These are phyloP conservation scores for Thalassarche chlororhynchos DNA, from an alignment of 2,113 vertebrate genomes.

Conservation along the genomic window DNA sequence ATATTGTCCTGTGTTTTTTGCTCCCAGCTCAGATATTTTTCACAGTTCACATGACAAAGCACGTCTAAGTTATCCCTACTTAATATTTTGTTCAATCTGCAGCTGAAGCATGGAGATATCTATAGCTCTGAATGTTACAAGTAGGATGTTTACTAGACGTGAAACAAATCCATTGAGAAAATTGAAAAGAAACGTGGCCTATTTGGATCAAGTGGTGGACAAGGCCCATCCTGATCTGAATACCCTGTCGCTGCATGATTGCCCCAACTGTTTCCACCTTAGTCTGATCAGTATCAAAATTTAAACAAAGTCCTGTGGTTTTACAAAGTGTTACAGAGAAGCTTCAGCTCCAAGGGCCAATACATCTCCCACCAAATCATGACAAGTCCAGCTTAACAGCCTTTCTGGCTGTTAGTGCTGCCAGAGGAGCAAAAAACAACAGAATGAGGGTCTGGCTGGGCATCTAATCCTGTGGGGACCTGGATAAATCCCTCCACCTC, in stretches of 20 bases:
- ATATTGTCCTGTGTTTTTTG: rapidly evolving
- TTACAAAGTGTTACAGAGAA: neutral
- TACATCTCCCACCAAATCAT: neutral
- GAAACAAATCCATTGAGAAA: neutral
- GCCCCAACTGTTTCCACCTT: neutral
- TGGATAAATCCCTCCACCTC: neutral
- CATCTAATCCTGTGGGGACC: neutral
- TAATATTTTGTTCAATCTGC: neutral
- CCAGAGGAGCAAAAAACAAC: neutral
- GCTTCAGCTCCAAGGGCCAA: neutral
- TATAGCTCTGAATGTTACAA: neutral
- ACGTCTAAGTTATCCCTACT: neutral
- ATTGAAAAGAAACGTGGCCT: neutral
- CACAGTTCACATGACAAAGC: neutral
- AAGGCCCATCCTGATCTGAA: neutral
- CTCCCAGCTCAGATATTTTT: neutral
- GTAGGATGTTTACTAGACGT: neutral
- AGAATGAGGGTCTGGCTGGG: neutral
- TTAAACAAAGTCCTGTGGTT: neutral
- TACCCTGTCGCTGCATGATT: neutral
- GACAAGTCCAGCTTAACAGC: neutral
- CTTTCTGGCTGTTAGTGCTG: neutral
- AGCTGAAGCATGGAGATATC: neutral
- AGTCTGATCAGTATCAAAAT: neutral
- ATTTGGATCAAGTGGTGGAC: neutral